Evolutionary conservation across 2,113 vertebrate genomes (phyloP), one percentile per base, ranked within the genome.

Genomic region (Vulpes vulpes): DNA sequence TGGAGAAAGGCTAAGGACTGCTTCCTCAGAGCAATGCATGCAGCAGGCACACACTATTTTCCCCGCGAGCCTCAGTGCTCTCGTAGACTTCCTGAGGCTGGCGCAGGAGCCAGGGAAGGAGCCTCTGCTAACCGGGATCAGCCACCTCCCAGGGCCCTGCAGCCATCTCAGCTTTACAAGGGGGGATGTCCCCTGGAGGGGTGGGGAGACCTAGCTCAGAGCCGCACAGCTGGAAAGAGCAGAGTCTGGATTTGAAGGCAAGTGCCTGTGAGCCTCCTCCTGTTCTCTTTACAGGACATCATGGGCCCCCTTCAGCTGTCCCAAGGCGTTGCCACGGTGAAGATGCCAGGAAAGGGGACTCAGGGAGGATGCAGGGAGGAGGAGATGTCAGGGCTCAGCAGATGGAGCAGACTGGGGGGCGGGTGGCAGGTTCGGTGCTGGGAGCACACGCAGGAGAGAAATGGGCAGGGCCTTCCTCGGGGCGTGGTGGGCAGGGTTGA

Each of bases 71-170:
- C 81, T 55, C 43, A 1, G 71, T 0, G 7, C 38, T 85, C 22
- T 27, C 17, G 1, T 64, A 4, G 22, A 32, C 0, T 3, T 62
- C 53, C 2, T 0, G 22, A 55, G 15, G 30, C 74, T 12, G 3
- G 30, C 57, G 27, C 9, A 2, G 55, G 76, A 55, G 25, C 35
- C 69, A 51, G 15, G 76, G 60, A 32, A 78, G 32, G 78, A 51
- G 11, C 4, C 22, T 19, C 17, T 0, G 25, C 53, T 5, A 3
- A 27, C 43, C 73, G 43, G 6, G 23, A 20, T n/a, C 11, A 17
- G 14, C 23, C 62, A 2, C 22, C 80, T 57, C 57, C 74, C 51
- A 3, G 0, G 1, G 1, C 62, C 35, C 80, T 80, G 32, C 14
- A 59, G 60, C 15, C 14, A 20, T 27, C 17, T 16, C 35, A 25